Percentiles rank a stretch among this genome's conserved stretches.
Evolutionary conservation across 1,140 invertebrate species (phyloP).

Genomic region (Harlomillsia oculata): DNA sequence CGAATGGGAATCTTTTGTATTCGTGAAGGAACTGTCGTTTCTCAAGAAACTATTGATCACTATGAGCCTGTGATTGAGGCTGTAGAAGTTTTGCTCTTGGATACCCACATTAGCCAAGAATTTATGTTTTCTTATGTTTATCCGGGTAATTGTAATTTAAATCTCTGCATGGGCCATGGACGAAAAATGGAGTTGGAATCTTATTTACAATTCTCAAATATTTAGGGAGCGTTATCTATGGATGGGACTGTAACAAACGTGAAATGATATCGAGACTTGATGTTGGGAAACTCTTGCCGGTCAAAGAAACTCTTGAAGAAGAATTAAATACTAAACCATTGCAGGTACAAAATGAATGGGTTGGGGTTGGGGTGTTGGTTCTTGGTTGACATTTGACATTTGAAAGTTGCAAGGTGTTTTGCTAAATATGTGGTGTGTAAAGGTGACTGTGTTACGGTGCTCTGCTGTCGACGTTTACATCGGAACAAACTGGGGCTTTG

Average conservation of each 20-base stretch:
- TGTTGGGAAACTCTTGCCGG: constrained; percentile 29
- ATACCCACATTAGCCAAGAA: constrained; percentile 35
- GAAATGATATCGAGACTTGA: constrained; percentile 28
- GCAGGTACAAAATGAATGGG: constrained; percentile 7
- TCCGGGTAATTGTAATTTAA: constrained; percentile 42
- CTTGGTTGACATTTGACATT: background rate
- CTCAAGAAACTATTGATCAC: constrained; percentile 52
- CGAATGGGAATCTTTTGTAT: constrained; percentile 59
- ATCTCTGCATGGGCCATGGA: background rate
- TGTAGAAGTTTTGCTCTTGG: constrained; percentile 49
- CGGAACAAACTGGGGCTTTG: constrained; percentile 83
- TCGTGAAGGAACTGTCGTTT: constrained; percentile 49
- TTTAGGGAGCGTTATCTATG: constrained; percentile 30
- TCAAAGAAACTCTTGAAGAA: constrained; percentile 29
- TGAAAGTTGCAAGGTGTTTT: background rate
- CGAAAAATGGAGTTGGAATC: background rate
- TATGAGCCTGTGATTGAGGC: constrained; percentile 48
- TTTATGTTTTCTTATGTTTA: constrained; percentile 67
- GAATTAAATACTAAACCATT: constrained; percentile 31
- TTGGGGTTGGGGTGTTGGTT: background rate
- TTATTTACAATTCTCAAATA: background rate
- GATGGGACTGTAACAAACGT: constrained; percentile 29
- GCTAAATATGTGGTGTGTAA: background rate
- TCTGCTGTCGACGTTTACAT: constrained; percentile 62
- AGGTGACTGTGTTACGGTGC: constrained; percentile 63